These are phyloP conservation scores for Theonella swinhoei DNA, from an alignment of 37 sponge, comb jelly and placozoan species.

Conservation along the genomic window DNA sequence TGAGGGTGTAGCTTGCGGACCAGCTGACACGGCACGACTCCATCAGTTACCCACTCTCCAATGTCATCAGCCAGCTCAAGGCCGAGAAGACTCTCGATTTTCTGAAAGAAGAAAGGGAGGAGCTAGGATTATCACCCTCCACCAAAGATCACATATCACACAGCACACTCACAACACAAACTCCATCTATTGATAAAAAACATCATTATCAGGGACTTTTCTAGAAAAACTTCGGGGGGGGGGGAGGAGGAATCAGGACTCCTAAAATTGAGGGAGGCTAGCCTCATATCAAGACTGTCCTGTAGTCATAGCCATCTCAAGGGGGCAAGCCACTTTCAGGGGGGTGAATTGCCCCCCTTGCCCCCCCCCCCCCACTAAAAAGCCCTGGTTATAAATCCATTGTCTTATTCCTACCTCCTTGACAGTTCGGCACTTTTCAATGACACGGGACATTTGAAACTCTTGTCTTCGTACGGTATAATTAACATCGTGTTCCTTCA, in stretches of 20 bases:
- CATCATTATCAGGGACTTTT: too few species aligned
- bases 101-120: conserved; percentile 23
- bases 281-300: too few species aligned
- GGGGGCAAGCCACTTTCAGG: background rate
- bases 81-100: conserved; percentile 59
- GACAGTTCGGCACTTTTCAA: conserved; percentile 62
- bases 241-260: too few species aligned
- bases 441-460: conserved; percentile 51
- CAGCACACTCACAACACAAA: too few species aligned
- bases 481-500: conserved; percentile 44
- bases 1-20: conserved; percentile 72
- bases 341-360: too few species aligned
- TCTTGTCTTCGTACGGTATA: conserved; percentile 74
- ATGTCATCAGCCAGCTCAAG: conserved; percentile 62
- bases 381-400: too few species aligned
- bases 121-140: too few species aligned
- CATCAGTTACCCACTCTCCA: conserved; percentile 58
- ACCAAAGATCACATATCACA: too few species aligned
- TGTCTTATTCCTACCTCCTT: conserved; percentile 52
- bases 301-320: background rate
- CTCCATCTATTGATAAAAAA: background rate
- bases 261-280: too few species aligned
- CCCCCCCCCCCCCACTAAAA: background rate
- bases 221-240: too few species aligned
- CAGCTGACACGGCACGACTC: conserved; percentile 72